Evolutionary conservation across 2,888 invertebrate species (phyloP), one percentile per base, ranked within the genome.

Genomic region (Nomada ruficornis): DNA sequence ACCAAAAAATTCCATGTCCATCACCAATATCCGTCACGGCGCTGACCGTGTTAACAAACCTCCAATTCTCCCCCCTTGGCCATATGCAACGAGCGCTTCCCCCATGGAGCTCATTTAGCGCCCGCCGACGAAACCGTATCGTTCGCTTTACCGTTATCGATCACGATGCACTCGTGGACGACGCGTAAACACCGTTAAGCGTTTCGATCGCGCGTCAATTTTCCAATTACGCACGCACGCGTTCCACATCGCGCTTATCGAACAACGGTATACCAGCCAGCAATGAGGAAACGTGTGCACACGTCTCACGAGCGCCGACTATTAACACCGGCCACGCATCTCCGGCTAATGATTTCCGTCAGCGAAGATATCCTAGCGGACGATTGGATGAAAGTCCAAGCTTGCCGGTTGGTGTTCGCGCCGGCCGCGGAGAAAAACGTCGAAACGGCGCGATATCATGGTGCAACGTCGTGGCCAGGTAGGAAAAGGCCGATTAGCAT

Each of bases 261-360:
- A 77, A 55, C 86, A 91, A 90, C 90, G 89, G 90, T 89, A 90
- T 87, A 82, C 75, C 69, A 77, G 55, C 80, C 84, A 77, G 88
- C 90, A 90, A 91, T 89, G 89, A 90, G 90, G 90, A 91, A 91
- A 91, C 87, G 81, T 85, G 82, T 75, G 82, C 76, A 65, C 69
- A 78, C 50, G 69, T 77, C 73, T 78, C 76, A 3, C 36, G 26
- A 69, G 76, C 62, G 68, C 55, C 69, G 68, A 74, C 77, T 67
- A 86, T 86, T 83, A 36, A 84, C 83, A 20, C 63, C 57, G 59
- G 54, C 64, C 54, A 75, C 70, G 78, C 78, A 77, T 80, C 70
- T 20, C 76, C 79, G 75, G 83, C 84, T 88, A 87, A 89, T 82
- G 85, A 89, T 88, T 89, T 89, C 89, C 89, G 88, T 87, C 88